Evolutionary conservation across 2,113 vertebrate species (phyloP).

Genomic region (Phaethon lepturus): DNA sequence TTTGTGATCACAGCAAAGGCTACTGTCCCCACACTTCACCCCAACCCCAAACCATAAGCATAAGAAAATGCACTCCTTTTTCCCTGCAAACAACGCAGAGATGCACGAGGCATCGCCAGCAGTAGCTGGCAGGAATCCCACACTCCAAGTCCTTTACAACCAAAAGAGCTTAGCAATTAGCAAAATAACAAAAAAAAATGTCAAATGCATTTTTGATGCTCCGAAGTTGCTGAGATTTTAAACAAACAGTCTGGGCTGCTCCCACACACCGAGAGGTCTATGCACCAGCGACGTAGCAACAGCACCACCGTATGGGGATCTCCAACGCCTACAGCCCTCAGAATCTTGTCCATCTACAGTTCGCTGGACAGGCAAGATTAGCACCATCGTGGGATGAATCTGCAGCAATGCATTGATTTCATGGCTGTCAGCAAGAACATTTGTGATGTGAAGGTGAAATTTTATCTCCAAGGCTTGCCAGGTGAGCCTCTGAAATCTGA

Average conservation of each 20-base stretch:
- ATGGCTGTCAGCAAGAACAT: background rate
- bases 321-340: background rate
- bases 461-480: background rate
- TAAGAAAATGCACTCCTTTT: background rate
- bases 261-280: background rate
- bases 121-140: background rate
- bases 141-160: background rate
- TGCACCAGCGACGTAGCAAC: background rate
- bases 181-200: conserved; percentile 43
- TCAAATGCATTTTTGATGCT: conserved; percentile 47
- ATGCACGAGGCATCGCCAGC: fast-evolving
- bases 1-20: background rate
- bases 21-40: background rate
- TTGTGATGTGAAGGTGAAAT: background rate
- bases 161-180: conserved; percentile 64
- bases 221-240: conserved; percentile 38
- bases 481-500: fast-evolving
- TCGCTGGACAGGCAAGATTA: fast-evolving
- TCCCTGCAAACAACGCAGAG: background rate
- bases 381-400: background rate
- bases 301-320: conserved; percentile 48
- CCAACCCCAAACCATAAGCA: background rate
- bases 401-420: background rate
- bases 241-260: conserved; percentile 46
- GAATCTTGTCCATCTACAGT: background rate